phyloP scores from a whole-genome alignment of 2,888 invertebrate genomes.

The Nesidiocoris tenuis region DNA sequence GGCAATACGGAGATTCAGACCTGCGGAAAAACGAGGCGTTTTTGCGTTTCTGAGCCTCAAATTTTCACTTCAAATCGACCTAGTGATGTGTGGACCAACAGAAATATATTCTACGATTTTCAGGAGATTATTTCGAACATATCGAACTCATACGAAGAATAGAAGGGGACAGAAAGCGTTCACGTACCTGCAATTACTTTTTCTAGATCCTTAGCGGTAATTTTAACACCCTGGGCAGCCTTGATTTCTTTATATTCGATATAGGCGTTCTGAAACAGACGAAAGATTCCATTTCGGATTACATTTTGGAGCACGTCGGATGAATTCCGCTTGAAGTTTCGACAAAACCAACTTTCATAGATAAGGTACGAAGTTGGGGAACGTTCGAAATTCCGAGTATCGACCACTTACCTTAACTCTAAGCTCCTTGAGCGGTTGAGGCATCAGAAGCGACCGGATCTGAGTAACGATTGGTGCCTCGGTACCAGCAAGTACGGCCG shows the following conservation, averaged over 20 bases:
- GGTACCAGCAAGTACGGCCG: slow-evolving; percentile 92
- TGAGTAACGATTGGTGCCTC: slow-evolving; percentile 98
- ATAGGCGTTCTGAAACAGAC: slow-evolving; percentile 71
- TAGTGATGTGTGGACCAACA: no score
- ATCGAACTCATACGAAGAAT: neutral
- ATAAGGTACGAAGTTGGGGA: no score
- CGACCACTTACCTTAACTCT: slow-evolving; percentile 89
- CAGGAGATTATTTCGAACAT: no score
- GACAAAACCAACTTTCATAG: no score
- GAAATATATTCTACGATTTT: no score
- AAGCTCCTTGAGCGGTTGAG: slow-evolving; percentile 95
- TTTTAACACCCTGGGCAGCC: slow-evolving; percentile 98
- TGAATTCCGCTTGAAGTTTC: no score
- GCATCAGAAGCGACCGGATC: slow-evolving; percentile 94
- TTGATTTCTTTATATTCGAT: slow-evolving; percentile 90
- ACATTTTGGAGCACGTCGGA: no score
- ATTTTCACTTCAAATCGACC: no score
- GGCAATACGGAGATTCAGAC: slow-evolving; percentile 88
- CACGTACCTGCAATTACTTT: slow-evolving; percentile 81
- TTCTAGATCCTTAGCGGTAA: slow-evolving; percentile 96
- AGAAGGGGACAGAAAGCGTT: neutral
- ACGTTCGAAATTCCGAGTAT: no score
- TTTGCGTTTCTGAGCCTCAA: neutral
- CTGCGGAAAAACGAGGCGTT: slow-evolving; percentile 54
- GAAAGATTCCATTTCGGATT: no score